Evolutionary conservation across 2,113 vertebrate species (phyloP).

Genomic region (Otis tarda): DNA sequence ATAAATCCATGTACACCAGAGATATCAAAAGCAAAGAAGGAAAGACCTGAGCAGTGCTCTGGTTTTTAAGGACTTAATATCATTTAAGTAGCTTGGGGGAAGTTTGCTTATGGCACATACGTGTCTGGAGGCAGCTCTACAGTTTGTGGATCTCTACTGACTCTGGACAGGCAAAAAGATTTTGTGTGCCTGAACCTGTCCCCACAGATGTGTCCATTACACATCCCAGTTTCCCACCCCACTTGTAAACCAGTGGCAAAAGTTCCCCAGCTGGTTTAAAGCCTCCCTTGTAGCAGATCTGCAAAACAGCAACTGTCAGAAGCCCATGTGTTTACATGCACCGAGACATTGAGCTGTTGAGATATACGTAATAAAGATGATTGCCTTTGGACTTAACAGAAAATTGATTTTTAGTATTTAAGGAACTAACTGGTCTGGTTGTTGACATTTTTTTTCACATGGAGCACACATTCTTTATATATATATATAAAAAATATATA

Average conservation of each 20-base stretch:
- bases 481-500: background rate
- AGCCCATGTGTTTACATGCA: rapidly evolving
- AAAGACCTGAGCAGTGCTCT: background rate
- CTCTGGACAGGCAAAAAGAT: background rate
- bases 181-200: background rate
- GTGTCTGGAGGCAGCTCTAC: background rate
- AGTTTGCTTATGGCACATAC: background rate
- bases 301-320: background rate
- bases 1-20: background rate
- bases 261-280: background rate
- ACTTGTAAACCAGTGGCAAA: background rate
- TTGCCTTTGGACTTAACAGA: background rate
- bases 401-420: background rate
- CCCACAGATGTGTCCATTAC: background rate
- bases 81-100: background rate
- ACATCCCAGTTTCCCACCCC: background rate
- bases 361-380: background rate
- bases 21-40: background rate
- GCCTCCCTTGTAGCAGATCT: background rate
- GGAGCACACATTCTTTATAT: background rate
- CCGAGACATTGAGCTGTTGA: background rate
- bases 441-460: background rate
- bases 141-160: background rate
- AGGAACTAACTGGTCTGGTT: background rate
- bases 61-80: background rate